Percentiles rank a stretch among this genome's conserved stretches.
These are phyloP conservation scores for Paracanthobrama guichenoti DNA, from an alignment of 2,113 vertebrate species.

Conservation along the genomic window DNA sequence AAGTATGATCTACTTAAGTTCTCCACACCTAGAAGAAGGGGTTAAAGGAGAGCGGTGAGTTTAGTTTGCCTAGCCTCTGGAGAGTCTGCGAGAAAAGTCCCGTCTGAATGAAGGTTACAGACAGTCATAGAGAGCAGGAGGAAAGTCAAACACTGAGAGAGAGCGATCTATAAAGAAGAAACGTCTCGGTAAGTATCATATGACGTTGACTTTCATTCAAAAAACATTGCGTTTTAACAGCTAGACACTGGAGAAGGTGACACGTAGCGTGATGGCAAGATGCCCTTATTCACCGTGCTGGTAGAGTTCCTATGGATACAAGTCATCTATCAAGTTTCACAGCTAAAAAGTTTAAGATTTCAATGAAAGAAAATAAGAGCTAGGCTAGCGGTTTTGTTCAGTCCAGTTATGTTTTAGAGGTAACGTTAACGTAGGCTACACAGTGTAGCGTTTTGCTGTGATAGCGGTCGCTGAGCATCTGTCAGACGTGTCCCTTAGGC, in stretches of 20 bases:
- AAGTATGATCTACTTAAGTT: background rate
- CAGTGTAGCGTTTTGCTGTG: background rate
- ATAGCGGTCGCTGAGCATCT: background rate
- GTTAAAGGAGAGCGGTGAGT: background rate
- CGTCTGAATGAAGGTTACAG: slow-evolving; percentile 24
- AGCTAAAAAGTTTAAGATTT: slow-evolving; percentile 3
- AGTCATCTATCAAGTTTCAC: background rate
- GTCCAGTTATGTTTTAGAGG: background rate
- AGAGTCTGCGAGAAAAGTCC: background rate
- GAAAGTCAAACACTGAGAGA: slow-evolving; percentile 2
- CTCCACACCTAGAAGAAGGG: background rate
- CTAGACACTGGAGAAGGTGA: background rate
- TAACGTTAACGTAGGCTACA: background rate
- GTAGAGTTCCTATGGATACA: slow-evolving; percentile 31
- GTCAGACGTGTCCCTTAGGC: background rate
- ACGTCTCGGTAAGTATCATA: slow-evolving; percentile 12
- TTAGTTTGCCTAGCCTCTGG: slow-evolving; percentile 11
- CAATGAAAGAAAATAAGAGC: background rate
- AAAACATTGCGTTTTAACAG: background rate
- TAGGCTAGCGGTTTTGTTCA: too few relatives aligned
- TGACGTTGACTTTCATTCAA: slow-evolving; percentile 12
- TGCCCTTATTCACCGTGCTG: background rate
- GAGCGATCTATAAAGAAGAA: background rate
- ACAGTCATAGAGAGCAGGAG: background rate
- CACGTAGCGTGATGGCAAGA: slow-evolving; percentile 32